Evolutionary conservation across 2,113 vertebrate genomes (phyloP), one percentile per base, ranked within the genome.

Genomic region (Engystomops pustulosus): DNA sequence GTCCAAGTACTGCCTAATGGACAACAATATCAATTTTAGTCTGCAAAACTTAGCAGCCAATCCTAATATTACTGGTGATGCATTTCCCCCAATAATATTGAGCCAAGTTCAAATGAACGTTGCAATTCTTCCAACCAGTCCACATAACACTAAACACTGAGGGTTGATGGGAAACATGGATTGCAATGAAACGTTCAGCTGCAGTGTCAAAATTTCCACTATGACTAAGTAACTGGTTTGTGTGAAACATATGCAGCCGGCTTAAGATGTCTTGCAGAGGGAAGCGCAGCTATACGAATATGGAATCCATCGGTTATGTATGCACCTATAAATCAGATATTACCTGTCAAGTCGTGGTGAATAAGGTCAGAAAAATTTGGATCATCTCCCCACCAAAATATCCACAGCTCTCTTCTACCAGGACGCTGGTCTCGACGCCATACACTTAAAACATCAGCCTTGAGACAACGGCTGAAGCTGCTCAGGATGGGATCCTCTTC

Each of bases 341-440:
- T 89, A 99, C 97, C 97, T 95, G 94, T 83, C 77, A 99, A 95
- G 67, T 98, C 97, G 70, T 96, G 95, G 89, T 99, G 97, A 92
- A 99, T 98, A 87, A 99, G 95, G 80, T 98, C 95, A 81, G 95
- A 91, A 80, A 98, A 99, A 93, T 93, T 97, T 62, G 97, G 97
- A 90, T 98, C 96, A 83, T 99, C 97, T 44, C 97, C 97, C 97
- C 97, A 99, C 97, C 97, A 99, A 91, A 98, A 99, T 87, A 99
- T 96, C 97, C 97, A 98, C 17, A 99, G 93, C 87, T 99, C 97
- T 89, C 97, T 93, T 89, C 96, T 95, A 60, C 97, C 97, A 14
- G 93, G 96, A 86, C 95, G 92, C 92, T 98, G 96, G 91, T 97
- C 96, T 86, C 97, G 92, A 80, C 97, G 92, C 97, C 97, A 99